A percentile compares a stretch with the other conserved stretches of the same genome.
Evolutionary conservation across 2,113 vertebrate genomes (phyloP).

Genomic region (Lota lota): DNA sequence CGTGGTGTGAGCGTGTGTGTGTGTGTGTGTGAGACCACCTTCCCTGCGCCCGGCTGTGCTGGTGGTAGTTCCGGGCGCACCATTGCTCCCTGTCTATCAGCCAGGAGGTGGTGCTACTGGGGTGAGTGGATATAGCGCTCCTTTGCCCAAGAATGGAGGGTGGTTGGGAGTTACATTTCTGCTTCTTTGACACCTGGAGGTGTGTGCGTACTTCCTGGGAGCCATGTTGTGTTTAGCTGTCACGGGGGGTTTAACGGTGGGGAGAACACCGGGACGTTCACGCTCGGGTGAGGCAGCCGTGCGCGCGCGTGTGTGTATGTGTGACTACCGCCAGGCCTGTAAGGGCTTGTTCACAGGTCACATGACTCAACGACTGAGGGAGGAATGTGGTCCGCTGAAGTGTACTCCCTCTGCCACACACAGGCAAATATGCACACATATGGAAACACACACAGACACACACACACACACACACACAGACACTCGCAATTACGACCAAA

Average conservation of each 20-base stretch:
- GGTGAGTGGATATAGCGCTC: constrained; percentile 21
- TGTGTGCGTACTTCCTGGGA: constrained; percentile 53
- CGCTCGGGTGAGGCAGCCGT: constrained; percentile 45
- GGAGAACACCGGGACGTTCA: constrained; percentile 40
- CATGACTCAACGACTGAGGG: constrained; percentile 20
- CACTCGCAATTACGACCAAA: neutral
- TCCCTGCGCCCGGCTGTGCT: constrained; percentile 21
- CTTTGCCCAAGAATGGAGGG: neutral
- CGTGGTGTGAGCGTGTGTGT: constrained; percentile 41
- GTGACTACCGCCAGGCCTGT: constrained; percentile 60
- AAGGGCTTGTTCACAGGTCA: constrained; percentile 61
- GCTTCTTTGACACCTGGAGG: constrained; percentile 51
- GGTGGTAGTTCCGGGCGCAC: constrained; percentile 2
- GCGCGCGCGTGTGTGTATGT: constrained; percentile 23
- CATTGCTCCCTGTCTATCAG: constrained; percentile 25
- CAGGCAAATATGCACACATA: constrained; percentile 7
- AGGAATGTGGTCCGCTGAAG: constrained; percentile 48
- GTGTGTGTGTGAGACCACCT: constrained; percentile 24
- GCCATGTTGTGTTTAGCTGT: constrained; percentile 42
- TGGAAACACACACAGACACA: neutral
- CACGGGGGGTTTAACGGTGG: constrained; percentile 31
- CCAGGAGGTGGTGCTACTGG: constrained; percentile 68
- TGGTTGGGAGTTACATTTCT: constrained; percentile 14
- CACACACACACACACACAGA: constrained; percentile 8
- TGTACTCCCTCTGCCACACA: constrained; percentile 18